Base-by-base conservation (phyloP, 2,113 vertebrate genomes). In the Genyomyrus donnyi region DNA sequence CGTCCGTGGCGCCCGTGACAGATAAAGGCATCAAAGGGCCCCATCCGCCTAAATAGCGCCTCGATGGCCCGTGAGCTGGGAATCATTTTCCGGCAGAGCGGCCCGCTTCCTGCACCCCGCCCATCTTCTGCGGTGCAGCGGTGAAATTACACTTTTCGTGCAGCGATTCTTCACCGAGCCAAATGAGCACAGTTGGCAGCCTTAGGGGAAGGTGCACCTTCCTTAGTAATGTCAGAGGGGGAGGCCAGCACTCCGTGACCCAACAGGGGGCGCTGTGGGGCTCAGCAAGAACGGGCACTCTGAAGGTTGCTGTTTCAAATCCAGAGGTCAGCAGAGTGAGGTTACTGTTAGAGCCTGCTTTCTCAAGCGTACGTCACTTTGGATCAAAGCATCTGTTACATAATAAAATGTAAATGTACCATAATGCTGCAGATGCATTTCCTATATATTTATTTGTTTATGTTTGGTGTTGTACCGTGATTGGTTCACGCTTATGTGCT, bases 11-110 rank as follows among this genome's bases (percentile, higher is more conserved):
- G 3, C 48, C 50, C 8, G 13, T 87, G 50, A 87, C 50, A 50
- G 85, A 87, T 87, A 87, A 87, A 87, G 49, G 27, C 49, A 87
- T 87, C 85, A 87, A 53, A 87, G 15, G 85, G 15, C 24, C 85
- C n/a, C 45, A 87, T 87, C 24, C n/a, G 13, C 27, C 85, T 87
- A 56, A 87, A 87, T n/a, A 31, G 31, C 85, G 6, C 13, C 31
- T 87, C 85, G 31, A 87, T 56, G 50, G 49, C n/a, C 85, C 50
- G 49, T 87, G 31, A 19, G 50, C 49, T 39, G 49, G 85, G 85
- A 87, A 87, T 35, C 13, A 52, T 35, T 87, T 87, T 39, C 85
- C 50, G 15, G n/a, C 50, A 42, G 31, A 42, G 35, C 35, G 74
- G n/a, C 13, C 49, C 0, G 50, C 31, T 35, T 35, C 8, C 48